A percentile compares a stretch with the other conserved stretches of the same genome.
Evolutionary conservation across 2,797 vertebrate species (phyloP).

Genomic region (Menidia menidia): DNA sequence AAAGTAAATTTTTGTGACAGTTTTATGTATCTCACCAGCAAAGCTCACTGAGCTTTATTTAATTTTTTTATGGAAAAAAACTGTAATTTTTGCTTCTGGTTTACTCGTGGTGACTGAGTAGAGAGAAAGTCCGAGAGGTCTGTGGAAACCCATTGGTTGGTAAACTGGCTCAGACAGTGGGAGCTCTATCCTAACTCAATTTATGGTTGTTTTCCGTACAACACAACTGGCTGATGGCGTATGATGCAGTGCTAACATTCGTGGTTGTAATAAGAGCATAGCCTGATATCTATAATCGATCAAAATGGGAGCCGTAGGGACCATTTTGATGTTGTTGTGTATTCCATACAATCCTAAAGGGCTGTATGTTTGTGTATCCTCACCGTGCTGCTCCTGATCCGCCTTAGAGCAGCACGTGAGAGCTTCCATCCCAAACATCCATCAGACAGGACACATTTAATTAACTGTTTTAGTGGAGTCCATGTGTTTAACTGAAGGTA

Average conservation of each 20-base stretch:
- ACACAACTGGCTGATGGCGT: conserved; percentile 20
- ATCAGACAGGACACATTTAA: conserved; percentile 5
- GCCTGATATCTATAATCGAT: not conserved
- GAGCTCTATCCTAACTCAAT: not conserved
- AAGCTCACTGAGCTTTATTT: not conserved
- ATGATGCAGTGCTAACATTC: conserved; percentile 9
- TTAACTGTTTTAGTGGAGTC: not conserved
- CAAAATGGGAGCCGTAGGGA: conserved; percentile 7
- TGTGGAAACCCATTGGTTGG: too few species aligned
- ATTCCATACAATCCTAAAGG: conserved; percentile 65
- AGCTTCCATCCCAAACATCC: conserved; percentile 15
- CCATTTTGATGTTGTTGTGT: not conserved
- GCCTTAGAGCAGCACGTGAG: too few species aligned
- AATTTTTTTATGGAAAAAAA: too few species aligned
- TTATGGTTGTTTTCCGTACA: not conserved
- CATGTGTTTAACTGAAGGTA: conserved; percentile 72
- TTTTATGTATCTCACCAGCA: conserved; percentile 7
- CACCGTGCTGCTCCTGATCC: conserved; percentile 30
- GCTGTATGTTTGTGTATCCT: conserved; percentile 57
- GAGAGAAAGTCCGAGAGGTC: too few species aligned
- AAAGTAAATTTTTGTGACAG: conserved; percentile 47
- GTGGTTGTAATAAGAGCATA: not conserved
- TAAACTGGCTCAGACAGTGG: not conserved
- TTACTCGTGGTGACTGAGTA: too few species aligned
- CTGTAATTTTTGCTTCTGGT: too few species aligned